Evolutionary conservation across 2,888 invertebrate genomes (phyloP).

Genomic region (Pterobdella sp.): DNA sequence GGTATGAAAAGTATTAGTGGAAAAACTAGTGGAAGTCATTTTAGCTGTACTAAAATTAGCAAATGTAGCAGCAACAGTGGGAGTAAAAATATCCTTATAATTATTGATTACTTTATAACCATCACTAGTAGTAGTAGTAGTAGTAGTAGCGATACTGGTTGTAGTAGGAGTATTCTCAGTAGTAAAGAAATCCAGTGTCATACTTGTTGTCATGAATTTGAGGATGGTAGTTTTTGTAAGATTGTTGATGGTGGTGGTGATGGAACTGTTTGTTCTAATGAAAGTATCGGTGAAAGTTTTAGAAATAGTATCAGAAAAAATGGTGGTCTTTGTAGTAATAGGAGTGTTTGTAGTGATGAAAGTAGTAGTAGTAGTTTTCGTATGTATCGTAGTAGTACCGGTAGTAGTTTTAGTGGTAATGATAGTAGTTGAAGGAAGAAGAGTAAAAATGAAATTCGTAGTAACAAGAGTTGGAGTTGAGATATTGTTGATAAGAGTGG

Average conservation of each 20-base stretch:
- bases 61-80: too few relatives aligned
- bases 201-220: too few relatives aligned
- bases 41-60: too few relatives aligned
- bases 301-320: not conserved
- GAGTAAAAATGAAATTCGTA: not conserved
- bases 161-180: too few relatives aligned
- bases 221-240: not conserved
- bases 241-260: not conserved
- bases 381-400: not conserved
- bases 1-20: too few relatives aligned
- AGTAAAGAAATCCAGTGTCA: too few relatives aligned
- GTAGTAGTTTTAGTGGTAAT: conserved; percentile 6
- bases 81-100: too few relatives aligned
- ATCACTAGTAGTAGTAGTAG: too few relatives aligned
- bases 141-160: too few relatives aligned
- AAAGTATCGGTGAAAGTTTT: not conserved
- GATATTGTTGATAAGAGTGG: not conserved
- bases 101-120: too few relatives aligned
- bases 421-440: not conserved
- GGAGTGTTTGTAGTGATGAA: not conserved
- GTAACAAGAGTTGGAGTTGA: not conserved
- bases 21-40: too few relatives aligned
- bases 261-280: not conserved
- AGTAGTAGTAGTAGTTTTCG: conserved; percentile 4
- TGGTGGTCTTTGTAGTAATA: conserved; percentile 4